A percentile compares a stretch with the other conserved stretches of the same genome.
phyloP scores from a whole-genome alignment of 2,797 vertebrate genomes.

The Amphiprion clarkii region DNA sequence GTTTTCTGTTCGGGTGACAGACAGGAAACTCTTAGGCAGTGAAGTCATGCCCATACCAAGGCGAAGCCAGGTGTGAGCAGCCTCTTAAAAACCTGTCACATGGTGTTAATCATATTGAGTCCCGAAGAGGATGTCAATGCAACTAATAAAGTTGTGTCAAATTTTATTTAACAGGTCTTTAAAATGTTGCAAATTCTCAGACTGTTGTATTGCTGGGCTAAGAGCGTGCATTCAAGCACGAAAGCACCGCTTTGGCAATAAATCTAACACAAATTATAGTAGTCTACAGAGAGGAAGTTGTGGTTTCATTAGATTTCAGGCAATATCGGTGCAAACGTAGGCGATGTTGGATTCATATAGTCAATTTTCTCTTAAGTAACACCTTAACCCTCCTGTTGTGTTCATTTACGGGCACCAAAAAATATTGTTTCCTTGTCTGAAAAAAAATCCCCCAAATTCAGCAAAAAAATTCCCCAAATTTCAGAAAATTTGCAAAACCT shows the following conservation, averaged over 20 bases:
- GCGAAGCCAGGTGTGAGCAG: conserved; percentile 34
- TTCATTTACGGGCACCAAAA: too few relatives aligned
- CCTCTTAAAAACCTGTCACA: conserved; percentile 4
- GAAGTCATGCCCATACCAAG: conserved; percentile 47
- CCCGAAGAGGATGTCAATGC: background rate
- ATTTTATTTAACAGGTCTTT: conserved; percentile 15
- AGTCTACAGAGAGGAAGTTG: too few relatives aligned
- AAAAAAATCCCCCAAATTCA: too few relatives aligned
- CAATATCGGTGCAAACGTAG: too few relatives aligned
- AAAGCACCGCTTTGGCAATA: background rate
- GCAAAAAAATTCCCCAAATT: too few relatives aligned
- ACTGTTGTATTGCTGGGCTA: background rate
- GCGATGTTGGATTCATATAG: background rate
- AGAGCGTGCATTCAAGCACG: background rate
- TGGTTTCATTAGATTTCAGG: background rate
- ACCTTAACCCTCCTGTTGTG: too few relatives aligned
- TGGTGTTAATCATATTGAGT: conserved; percentile 30
- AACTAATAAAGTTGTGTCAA: conserved; percentile 17
- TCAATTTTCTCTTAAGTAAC: too few relatives aligned
- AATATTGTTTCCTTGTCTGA: too few relatives aligned
- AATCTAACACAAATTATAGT: background rate
- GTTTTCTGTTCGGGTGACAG: conserved; percentile 17
- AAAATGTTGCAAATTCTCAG: conserved; percentile 4
- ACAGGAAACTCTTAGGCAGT: conserved; percentile 52
- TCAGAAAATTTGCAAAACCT: too few relatives aligned